Base-by-base conservation (phyloP, 2,113 vertebrate genomes). In the Mormyrus lacerda region DNA sequence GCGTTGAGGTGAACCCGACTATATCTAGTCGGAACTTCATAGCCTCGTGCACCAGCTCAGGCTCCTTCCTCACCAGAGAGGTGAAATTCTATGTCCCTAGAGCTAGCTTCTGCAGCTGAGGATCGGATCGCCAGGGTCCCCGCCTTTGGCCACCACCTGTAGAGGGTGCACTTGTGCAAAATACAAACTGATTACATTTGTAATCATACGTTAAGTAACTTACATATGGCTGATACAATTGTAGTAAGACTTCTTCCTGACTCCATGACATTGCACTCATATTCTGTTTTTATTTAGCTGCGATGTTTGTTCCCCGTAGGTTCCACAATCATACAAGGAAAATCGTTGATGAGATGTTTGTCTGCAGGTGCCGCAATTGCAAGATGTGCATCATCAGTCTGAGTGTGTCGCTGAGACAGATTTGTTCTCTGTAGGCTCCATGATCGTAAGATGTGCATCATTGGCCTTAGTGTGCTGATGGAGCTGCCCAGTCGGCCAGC, bases 331-430 rank as follows among this genome's bases (percentile, higher is more conserved):
- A 27, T 27, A 65, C n/a, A 10, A 97, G 99, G 95, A 99, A 98
- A 91, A 97, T 99, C 94, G 89, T 94, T 99, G 86, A 9, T 27
- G 58, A 65, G n/a, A 65, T 65, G 58, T 65, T 65, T 61, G n/a
- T 65, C 24, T n/a, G n/a, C 58, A 65, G 58, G 8, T 0, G 2
- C 58, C 2, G 2, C 24, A 3, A 65, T 27, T 96, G 98, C 73
- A 99, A 99, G 94, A 97, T 99, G 96, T 99, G 98, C 92, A 97
- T 99, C 94, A 97, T 99, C 50, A 98, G 98, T 69, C 94, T 99
- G 89, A 99, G 98, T 50, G 96, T 99, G 90, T 94, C 99, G 85
- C 61, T 13, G 24, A 65, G 9, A 65, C 19, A 6, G 5, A 55
- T 69, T 69, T 69, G 27, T 31, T 69, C 27, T 69, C 61, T 0